Evolutionary conservation across 2,888 invertebrate genomes (phyloP).

Genomic region (Magallana nippona): DNA sequence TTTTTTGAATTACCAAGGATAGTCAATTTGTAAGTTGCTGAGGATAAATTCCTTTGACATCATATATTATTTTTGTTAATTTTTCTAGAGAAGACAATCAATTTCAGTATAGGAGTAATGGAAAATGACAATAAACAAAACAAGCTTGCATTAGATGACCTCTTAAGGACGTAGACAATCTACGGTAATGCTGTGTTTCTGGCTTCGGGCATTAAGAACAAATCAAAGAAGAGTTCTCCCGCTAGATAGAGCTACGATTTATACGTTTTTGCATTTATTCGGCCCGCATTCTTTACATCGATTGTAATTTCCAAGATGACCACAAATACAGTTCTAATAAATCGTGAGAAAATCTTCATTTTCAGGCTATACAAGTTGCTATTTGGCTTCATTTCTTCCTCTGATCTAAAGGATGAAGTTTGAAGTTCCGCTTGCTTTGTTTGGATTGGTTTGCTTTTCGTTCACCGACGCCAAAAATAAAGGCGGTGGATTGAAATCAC

Average conservation of each 20-base stretch:
- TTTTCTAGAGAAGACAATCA: not conserved
- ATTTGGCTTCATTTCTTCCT: too few relatives aligned
- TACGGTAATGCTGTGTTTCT: not conserved
- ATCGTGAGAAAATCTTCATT: not conserved
- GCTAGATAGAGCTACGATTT: not conserved
- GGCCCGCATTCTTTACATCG: not conserved
- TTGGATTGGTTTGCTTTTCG: not conserved
- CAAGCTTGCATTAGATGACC: not conserved
- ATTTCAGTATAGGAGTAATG: not conserved
- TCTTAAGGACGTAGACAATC: not conserved
- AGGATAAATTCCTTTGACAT: too few relatives aligned
- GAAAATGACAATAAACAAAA: not conserved
- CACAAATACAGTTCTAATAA: not conserved
- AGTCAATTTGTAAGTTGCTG: too few relatives aligned
- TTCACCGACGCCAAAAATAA: not conserved
- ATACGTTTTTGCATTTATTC: not conserved
- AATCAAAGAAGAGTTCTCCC: not conserved
- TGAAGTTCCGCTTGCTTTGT: not conserved
- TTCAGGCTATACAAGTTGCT: not conserved
- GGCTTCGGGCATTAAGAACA: not conserved
- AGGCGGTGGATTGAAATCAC: conserved; percentile 1
- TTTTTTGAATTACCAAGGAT: too few relatives aligned
- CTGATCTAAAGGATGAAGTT: too few relatives aligned
- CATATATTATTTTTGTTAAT: too few relatives aligned
- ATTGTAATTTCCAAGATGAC: not conserved